Evolutionary conservation across 1,140 invertebrate genomes (phyloP), one percentile per base, ranked within the genome.

Genomic region (Lepidostoma basale): DNA sequence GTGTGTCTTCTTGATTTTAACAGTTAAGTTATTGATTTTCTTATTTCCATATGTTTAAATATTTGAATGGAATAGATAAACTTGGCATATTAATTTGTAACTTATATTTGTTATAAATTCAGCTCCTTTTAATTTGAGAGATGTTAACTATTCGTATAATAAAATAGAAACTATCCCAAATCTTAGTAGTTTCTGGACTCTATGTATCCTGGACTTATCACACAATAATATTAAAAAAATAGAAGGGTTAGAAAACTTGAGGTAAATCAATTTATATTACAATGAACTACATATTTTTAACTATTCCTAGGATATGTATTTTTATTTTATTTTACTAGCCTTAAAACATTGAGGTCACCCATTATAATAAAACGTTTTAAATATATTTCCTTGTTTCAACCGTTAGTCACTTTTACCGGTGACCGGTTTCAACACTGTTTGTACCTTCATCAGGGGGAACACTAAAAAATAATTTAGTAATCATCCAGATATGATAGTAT

Each of bases 61-160:
- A 33, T 33, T 33, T 33, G 30, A 6, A 6, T 33, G 12, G 12
- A 12, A 12, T 6, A 33, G 12, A 33, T 12, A 6, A 33, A 33
- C 12, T 33, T 5, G 12, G 26, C 6, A n/a, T n/a, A 14, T 28
- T 3, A 16, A n/a, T 2, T 62, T 14, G 14, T 14, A 39, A n/a
- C n/a, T 47, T 52, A 45, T 2, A 2, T 14, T 62, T n/a, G 47
- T 25, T 45, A 25, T 47, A 2, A 16, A 1, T 62, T 22, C 18
- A 58, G 64, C n/a, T 25, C 64, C 64, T 8, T 58, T 25, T 12
- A 39, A 63, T 47, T 59, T 72, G 23, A 69, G 52, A 33, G 47
- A 72, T 30, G 62, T 60, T 3, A 65, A 69, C 44, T 54, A 62
- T 58, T 54, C 56, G n/a, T 58, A 54, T 42, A 72, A 72, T 67